Conservation (phyloP, 2,888 invertebrate species). For the Polymixis flavicincta region DNA sequence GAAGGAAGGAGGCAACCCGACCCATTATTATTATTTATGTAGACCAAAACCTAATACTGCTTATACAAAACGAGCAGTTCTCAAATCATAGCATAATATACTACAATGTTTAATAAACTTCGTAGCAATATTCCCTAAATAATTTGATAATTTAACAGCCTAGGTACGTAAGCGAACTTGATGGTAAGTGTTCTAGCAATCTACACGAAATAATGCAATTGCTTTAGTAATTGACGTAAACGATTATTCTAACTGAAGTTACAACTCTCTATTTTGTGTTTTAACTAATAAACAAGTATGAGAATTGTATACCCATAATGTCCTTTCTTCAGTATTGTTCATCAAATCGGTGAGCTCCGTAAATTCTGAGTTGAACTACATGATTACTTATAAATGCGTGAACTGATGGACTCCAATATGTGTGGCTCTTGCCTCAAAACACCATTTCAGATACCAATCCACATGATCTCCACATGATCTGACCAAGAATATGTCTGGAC, state of each 20-base stretch:
- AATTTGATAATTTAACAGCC: constrained; percentile 5
- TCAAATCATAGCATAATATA: neutral
- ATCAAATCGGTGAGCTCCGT: no score
- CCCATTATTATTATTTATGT: neutral
- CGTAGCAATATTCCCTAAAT: neutral
- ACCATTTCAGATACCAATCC: no score
- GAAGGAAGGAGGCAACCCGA: no score
- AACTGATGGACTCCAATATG: no score
- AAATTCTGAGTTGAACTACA: no score
- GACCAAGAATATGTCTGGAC: no score
- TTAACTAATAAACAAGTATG: neutral
- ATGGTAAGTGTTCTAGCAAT: constrained; percentile 33
- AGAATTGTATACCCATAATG: no score
- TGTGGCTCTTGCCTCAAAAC: no score
- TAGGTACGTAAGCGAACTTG: constrained; percentile 2
- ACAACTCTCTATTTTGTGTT: neutral
- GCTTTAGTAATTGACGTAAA: constrained; percentile 21
- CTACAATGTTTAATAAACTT: constrained; percentile 2
- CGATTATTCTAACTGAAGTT: neutral
- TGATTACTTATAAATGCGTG: no score
- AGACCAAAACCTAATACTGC: neutral
- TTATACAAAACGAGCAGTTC: neutral
- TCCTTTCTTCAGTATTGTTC: no score
- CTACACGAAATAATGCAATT: constrained; percentile 12
- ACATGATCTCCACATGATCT: no score